Conservation (phyloP, 2,888 invertebrate genomes). For the Trilocha varians region DNA sequence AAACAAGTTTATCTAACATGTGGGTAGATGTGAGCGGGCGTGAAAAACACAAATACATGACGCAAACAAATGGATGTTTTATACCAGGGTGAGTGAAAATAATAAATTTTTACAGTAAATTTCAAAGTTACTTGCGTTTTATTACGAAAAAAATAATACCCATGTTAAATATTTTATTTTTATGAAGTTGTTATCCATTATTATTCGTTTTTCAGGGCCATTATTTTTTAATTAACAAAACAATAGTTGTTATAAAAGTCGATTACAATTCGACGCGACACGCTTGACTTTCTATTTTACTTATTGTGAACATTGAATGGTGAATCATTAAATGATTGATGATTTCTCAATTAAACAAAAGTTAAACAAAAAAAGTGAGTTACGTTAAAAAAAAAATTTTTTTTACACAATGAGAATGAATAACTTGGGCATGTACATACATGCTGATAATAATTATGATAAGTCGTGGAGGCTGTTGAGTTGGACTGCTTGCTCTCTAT, state of each 20-base stretch:
- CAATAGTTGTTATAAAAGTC: not conserved
- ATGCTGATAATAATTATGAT: no score
- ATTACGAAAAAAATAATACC: not conserved
- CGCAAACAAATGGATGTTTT: slow-evolving; percentile 74
- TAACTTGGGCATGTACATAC: no score
- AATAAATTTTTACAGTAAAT: not conserved
- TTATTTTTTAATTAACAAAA: not conserved
- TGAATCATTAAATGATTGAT: not conserved
- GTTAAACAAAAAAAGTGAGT: no score
- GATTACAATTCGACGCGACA: not conserved
- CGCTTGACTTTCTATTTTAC: not conserved
- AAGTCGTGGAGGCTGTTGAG: no score
- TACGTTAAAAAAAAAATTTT: no score
- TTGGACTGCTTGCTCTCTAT: no score
- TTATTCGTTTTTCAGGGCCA: no score
- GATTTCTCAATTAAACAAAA: no score
- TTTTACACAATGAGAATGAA: no score
- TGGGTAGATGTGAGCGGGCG: slow-evolving; percentile 75
- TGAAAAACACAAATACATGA: slow-evolving; percentile 73
- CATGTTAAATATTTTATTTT: no score
- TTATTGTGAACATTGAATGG: not conserved
- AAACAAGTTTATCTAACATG: slow-evolving; percentile 45
- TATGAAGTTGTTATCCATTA: no score
- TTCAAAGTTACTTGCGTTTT: not conserved
- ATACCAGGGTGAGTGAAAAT: slow-evolving; percentile 75